Percentiles rank a stretch among this genome's conserved stretches.
phyloP scores from a whole-genome alignment of 1,140 invertebrate species.

The Sycobia sp. region DNA sequence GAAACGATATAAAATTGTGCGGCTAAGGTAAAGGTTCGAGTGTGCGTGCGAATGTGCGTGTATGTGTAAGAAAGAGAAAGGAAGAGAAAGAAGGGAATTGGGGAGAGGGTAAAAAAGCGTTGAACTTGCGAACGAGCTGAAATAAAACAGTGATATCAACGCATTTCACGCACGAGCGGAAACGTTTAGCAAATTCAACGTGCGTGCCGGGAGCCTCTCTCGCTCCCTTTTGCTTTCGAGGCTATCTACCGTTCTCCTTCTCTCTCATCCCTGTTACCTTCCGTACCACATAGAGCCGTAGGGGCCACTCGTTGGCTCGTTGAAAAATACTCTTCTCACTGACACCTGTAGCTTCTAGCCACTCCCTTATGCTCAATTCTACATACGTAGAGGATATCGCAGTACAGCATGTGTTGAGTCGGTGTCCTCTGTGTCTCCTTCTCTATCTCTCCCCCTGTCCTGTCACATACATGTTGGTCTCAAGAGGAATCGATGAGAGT shows the following conservation, averaged over 20 bases:
- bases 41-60: background rate
- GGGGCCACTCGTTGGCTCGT: conserved; percentile 38
- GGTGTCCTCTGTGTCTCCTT: background rate
- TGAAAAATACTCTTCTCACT: conserved; percentile 62
- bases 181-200: conserved; percentile 62
- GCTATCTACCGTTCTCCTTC: conserved; percentile 7
- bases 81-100: background rate
- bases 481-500: background rate
- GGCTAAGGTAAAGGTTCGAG: background rate
- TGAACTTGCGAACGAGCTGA: conserved; percentile 45
- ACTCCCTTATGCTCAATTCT: too few species aligned
- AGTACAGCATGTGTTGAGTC: conserved; percentile 26
- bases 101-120: background rate
- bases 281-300: background rate
- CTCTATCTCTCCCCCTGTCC: conserved; percentile 4
- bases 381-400: too few species aligned
- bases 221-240: background rate
- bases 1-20: conserved; percentile 40
- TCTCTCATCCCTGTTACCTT: too few species aligned
- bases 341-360: conserved; percentile 60
- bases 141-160: conserved; percentile 63
- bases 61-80: background rate
- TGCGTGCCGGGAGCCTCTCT: conserved; percentile 47
- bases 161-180: conserved; percentile 63
- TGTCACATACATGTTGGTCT: background rate